These are phyloP conservation scores for Leiothrix lutea DNA, from an alignment of 2,113 vertebrate species.

Conservation along the genomic window DNA sequence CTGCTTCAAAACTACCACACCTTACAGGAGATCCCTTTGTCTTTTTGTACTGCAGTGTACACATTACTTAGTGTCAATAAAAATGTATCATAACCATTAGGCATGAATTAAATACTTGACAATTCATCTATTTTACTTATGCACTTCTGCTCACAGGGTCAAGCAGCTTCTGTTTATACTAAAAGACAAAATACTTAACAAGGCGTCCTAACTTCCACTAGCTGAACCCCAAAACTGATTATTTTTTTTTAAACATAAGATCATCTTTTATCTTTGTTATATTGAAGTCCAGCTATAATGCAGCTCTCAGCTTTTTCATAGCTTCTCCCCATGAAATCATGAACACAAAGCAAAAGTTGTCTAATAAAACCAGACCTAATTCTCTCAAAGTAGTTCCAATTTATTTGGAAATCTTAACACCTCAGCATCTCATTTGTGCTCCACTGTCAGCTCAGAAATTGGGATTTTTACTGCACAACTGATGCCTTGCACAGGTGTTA, in stretches of 20 bases:
- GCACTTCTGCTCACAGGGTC: not conserved
- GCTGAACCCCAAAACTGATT: not conserved
- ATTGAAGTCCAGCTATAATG: not conserved
- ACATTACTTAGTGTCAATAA: not conserved
- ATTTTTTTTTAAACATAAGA: not conserved
- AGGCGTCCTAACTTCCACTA: accelerated
- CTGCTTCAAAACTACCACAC: not conserved
- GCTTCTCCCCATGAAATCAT: not conserved
- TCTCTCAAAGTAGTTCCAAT: not conserved
- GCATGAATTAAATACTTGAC: not conserved
- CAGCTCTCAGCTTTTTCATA: not conserved
- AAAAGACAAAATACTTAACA: not conserved
- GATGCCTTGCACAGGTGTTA: not conserved
- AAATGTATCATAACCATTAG: not conserved
- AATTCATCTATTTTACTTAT: not conserved
- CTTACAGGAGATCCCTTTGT: not conserved
- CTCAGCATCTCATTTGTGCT: not conserved
- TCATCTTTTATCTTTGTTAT: not conserved
- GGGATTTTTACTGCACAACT: not conserved
- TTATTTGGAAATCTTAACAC: not conserved
- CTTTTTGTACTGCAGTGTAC: not conserved
- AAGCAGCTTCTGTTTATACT: not conserved
- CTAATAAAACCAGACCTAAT: not conserved
- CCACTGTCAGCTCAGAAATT: not conserved
- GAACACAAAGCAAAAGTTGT: not conserved